phyloP scores from a whole-genome alignment of 2,888 invertebrate genomes.

The Neocrepidodera transversa region DNA sequence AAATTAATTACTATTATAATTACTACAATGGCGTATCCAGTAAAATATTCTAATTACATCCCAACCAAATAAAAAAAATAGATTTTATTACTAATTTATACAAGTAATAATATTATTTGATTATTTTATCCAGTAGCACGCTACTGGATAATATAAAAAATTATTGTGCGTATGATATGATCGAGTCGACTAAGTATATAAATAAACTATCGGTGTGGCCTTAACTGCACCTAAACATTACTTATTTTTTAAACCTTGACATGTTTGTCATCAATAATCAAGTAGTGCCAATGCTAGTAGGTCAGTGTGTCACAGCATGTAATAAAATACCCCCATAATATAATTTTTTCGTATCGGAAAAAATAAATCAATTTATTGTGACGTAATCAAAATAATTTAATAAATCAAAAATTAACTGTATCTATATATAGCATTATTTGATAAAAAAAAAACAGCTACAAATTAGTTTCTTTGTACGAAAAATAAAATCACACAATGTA shows the following conservation, averaged over 20 bases:
- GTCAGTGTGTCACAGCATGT: conserved; percentile 50
- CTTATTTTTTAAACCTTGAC: conserved; percentile 43
- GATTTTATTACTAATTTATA: no score
- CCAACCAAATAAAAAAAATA: no score
- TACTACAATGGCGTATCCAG: no score
- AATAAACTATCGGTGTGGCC: conserved; percentile 37
- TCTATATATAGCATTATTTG: not conserved
- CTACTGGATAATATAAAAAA: conserved; percentile 18
- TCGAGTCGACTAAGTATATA: conserved; percentile 24
- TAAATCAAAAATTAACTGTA: no score
- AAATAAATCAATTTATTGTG: no score
- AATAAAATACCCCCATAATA: conserved; percentile 10
- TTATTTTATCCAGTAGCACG: not conserved
- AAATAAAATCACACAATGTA: no score
- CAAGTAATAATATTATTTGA: no score
- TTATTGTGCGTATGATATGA: conserved; percentile 16
- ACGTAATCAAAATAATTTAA: no score
- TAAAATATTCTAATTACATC: no score
- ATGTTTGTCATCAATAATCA: conserved; percentile 40
- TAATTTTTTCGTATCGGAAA: not conserved
- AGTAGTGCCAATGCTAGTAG: conserved; percentile 54
- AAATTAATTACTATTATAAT: no score
- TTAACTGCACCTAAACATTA: conserved; percentile 41
- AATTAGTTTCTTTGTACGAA: no score
- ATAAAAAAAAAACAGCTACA: no score